Percentiles rank a stretch among this genome's conserved stretches.
These are phyloP conservation scores for Ceratoteleas bidentatus DNA, from an alignment of 1,140 invertebrate species.

Conservation along the genomic window DNA sequence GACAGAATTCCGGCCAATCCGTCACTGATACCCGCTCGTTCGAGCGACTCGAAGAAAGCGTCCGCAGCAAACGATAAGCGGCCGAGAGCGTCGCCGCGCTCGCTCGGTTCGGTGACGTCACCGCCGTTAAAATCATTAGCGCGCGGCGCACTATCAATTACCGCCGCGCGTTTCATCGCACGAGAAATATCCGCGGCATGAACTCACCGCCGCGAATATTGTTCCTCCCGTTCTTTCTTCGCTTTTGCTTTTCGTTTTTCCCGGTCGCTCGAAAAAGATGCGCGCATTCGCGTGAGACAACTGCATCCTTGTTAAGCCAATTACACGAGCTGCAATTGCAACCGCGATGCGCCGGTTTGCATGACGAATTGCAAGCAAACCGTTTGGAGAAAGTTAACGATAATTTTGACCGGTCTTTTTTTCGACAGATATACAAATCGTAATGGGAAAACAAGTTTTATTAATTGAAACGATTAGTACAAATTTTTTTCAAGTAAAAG, in stretches of 20 bases:
- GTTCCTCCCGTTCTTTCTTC: constrained; percentile 32
- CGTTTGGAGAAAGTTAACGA: constrained; percentile 11
- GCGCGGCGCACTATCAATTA: constrained; percentile 45
- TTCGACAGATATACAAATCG: too few relatives aligned
- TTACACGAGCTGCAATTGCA: constrained; percentile 38
- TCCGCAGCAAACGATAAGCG: constrained; percentile 45
- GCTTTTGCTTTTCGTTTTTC: not conserved
- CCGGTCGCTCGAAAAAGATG: constrained; percentile 1
- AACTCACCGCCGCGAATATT: constrained; percentile 35
- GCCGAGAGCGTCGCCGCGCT: constrained; percentile 28
- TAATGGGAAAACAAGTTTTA: too few relatives aligned
- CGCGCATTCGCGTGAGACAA: constrained; percentile 28
- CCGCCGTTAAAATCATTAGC: constrained; percentile 37
- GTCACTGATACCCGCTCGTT: too few relatives aligned
- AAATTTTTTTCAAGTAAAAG: too few relatives aligned
- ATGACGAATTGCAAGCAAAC: constrained; percentile 17
- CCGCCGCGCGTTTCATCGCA: constrained; percentile 33
- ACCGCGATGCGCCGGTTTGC: constrained; percentile 17
- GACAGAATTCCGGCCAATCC: too few relatives aligned
- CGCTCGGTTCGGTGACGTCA: constrained; percentile 44
- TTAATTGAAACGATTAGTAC: too few relatives aligned
- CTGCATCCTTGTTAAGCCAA: constrained; percentile 57
- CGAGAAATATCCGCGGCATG: constrained; percentile 31
- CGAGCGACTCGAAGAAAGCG: constrained; percentile 47
- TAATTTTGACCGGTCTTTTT: not conserved